These are phyloP conservation scores for Nomada ruficornis DNA, from an alignment of 2,888 invertebrate species.

Conservation along the genomic window DNA sequence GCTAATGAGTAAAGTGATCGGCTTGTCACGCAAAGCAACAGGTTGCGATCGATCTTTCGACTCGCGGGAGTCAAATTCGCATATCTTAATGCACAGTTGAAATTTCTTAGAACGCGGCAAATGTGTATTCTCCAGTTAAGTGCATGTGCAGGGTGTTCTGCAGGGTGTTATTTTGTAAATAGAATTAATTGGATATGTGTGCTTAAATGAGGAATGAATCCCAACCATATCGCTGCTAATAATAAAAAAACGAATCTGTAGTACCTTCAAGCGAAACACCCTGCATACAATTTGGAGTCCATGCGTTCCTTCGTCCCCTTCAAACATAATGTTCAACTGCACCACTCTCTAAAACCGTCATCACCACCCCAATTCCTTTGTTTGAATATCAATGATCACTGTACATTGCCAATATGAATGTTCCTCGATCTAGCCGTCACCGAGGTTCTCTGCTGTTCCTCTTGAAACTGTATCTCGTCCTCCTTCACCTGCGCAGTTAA, in stretches of 20 bases:
- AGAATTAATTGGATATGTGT: too few species aligned
- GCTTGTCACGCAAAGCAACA: constrained; percentile 47
- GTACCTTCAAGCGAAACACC: too few species aligned
- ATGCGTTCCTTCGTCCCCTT: not conserved
- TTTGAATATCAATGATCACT: constrained; percentile 49
- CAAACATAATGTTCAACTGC: not conserved
- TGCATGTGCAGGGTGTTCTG: too few species aligned
- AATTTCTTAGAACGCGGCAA: too few species aligned
- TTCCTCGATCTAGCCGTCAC: constrained; percentile 49
- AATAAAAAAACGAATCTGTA: too few species aligned
- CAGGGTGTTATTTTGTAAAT: too few species aligned
- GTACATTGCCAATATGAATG: constrained; percentile 63
- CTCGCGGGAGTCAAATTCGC: not conserved
- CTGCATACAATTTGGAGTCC: not conserved
- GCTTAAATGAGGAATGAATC: too few species aligned
- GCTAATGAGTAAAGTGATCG: not conserved
- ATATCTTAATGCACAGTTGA: not conserved
- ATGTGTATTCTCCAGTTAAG: too few species aligned
- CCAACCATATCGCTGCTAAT: too few species aligned
- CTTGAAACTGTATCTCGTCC: constrained; percentile 60
- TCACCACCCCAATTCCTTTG: not conserved
- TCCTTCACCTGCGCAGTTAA: constrained; percentile 81
- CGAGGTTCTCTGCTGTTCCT: constrained; percentile 59
- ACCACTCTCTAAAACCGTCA: not conserved
- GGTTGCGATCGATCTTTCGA: constrained; percentile 22